Conservation (phyloP, 2,113 vertebrate genomes). For the Eublepharis macularius region DNA sequence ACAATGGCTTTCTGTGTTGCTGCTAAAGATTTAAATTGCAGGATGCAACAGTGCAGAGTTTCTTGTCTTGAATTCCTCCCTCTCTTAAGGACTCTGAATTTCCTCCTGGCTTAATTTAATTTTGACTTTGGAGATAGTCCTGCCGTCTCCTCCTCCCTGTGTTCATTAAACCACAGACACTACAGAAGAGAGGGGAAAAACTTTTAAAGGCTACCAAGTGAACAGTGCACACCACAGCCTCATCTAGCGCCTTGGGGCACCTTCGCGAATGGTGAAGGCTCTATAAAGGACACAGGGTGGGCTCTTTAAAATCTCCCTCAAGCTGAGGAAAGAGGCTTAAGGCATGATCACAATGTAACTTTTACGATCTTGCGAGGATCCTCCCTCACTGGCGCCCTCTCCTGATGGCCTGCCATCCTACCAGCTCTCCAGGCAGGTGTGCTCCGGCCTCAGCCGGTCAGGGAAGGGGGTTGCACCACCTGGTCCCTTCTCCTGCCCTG, state of each 20-base stretch:
- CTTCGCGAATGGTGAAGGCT: not conserved
- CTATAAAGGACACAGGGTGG: not conserved
- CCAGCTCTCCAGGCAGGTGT: too few relatives aligned
- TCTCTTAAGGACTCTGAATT: slow-evolving; percentile 48
- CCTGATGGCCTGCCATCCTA: too few relatives aligned
- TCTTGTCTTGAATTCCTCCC: slow-evolving; percentile 31
- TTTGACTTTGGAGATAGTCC: slow-evolving; percentile 44
- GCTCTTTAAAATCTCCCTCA: not conserved
- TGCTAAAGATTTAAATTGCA: slow-evolving; percentile 64
- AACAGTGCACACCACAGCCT: not conserved
- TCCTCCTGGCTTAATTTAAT: slow-evolving; percentile 53
- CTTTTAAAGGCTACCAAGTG: slow-evolving; percentile 34
- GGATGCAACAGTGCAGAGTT: slow-evolving; percentile 11
- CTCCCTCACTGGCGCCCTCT: too few relatives aligned
- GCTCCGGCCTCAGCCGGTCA: too few relatives aligned
- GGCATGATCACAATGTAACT: not conserved
- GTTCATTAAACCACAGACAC: slow-evolving; percentile 25
- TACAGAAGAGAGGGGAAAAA: not conserved
- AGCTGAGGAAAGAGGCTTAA: not conserved
- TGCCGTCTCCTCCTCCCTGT: slow-evolving; percentile 37
- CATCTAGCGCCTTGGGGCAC: not conserved
- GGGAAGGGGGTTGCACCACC: too few relatives aligned
- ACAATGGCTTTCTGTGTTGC: slow-evolving; percentile 60
- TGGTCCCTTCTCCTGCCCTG: too few relatives aligned
- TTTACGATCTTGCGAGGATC: too few relatives aligned